These are phyloP conservation scores for Caenorhabditis sp. DNA, from an alignment of 2,888 invertebrate genomes.

Conservation along the genomic window DNA sequence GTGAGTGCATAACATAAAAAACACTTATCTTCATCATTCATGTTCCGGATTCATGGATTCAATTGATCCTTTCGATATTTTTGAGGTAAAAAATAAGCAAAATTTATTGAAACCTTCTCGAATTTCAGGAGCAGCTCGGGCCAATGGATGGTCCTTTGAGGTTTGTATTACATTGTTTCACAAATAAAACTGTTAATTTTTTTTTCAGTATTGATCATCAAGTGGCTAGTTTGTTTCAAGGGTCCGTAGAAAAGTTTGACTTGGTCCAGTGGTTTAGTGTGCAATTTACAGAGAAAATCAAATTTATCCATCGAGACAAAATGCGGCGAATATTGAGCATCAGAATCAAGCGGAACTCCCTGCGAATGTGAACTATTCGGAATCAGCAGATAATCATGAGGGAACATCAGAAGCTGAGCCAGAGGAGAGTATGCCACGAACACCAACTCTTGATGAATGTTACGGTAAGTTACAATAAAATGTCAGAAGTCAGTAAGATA, in stretches of 20 bases:
- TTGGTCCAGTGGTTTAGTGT: neutral
- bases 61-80: neutral
- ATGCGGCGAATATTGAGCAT: conserved; percentile 33
- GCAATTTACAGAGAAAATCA: conserved; percentile 34
- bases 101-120: neutral
- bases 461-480: conserved; percentile 10
- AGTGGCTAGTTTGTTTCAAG: neutral
- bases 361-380: conserved; percentile 12
- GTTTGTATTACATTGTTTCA: no score
- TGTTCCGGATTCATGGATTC: neutral
- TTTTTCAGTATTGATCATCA: no score
- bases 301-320: conserved; percentile 30
- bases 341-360: conserved; percentile 32
- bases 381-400: neutral
- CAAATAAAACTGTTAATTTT: no score
- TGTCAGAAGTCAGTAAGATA: no score
- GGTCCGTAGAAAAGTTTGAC: neutral
- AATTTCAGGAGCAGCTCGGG: no score
- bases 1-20: conserved; percentile 1
- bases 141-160: neutral
- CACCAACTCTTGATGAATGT: conserved; percentile 25
- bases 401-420: neutral
- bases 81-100: neutral
- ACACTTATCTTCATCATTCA: no score
- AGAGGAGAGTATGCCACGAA: neutral